Conservation (phyloP, 1,140 invertebrate genomes). For the Trigoniulus corallinus region DNA sequence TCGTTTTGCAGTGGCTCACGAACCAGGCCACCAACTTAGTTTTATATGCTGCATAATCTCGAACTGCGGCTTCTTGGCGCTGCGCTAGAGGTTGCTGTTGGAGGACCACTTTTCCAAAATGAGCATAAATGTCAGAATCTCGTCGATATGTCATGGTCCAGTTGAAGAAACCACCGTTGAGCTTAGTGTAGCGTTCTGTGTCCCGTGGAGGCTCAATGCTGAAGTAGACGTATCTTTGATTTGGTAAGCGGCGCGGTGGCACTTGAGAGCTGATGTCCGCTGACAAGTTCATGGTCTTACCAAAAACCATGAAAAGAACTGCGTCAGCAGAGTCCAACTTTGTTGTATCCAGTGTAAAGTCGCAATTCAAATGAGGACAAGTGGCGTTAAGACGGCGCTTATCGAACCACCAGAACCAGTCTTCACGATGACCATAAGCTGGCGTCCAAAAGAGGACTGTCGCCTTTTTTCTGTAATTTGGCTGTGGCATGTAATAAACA, state of each 20-base stretch:
- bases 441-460: not conserved
- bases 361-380: not conserved
- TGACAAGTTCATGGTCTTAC: not conserved
- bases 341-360: not conserved
- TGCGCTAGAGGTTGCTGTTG: not conserved
- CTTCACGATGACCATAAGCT: not conserved
- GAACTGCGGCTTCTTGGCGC: not conserved
- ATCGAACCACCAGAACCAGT: no score
- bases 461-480: not conserved
- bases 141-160: conserved; percentile 30
- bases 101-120: not conserved
- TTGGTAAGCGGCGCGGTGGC: not conserved
- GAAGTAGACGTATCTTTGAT: not conserved
- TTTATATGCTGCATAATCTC: not conserved
- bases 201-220: not conserved
- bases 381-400: not conserved
- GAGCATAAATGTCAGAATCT: conserved; percentile 20
- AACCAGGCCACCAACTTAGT: conserved; percentile 35
- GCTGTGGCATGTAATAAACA: not conserved
- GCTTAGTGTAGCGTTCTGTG: not conserved
- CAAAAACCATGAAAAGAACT: not conserved
- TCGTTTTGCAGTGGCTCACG: conserved; percentile 40
- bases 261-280: not conserved
- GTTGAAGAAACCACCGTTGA: conserved; percentile 24
- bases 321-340: not conserved